Percentiles rank a stretch among this genome's conserved stretches.
These are phyloP conservation scores for Galeruca laticollis DNA, from an alignment of 2,888 invertebrate species.

Conservation along the genomic window DNA sequence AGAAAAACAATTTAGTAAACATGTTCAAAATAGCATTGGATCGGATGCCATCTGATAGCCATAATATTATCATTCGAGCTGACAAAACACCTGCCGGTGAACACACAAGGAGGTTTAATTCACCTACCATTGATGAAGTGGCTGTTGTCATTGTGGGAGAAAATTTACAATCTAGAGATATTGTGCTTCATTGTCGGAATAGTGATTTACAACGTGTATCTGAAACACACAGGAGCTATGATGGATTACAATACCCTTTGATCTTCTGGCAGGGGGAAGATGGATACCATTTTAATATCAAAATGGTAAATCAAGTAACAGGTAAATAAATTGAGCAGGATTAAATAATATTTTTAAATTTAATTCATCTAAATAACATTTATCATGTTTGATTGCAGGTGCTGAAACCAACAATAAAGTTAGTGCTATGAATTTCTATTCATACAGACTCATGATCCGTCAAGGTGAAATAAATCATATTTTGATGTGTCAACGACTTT, in stretches of 20 bases:
- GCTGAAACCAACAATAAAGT: conserved; percentile 52
- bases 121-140: conserved; percentile 12
- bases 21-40: not conserved
- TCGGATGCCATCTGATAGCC: conserved; percentile 10
- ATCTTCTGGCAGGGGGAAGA: conserved; percentile 17
- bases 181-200: conserved; percentile 4
- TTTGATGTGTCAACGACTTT: conserved; percentile 53
- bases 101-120: conserved; percentile 16
- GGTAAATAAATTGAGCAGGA: not conserved
- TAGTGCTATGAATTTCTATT: conserved; percentile 50
- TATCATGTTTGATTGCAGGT: conserved; percentile 16
- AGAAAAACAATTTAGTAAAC: not conserved
- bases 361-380: not conserved
- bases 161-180: conserved; percentile 11
- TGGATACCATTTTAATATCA: conserved; percentile 14
- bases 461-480: conserved; percentile 52
- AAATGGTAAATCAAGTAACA: conserved; percentile 3
- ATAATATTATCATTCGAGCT: not conserved
- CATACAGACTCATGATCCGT: conserved; percentile 56
- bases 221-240: conserved; percentile 6
- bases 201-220: conserved; percentile 6
- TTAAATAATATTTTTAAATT: not conserved
- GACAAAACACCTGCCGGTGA: conserved; percentile 8
- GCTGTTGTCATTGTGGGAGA: conserved; percentile 13
- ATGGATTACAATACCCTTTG: conserved; percentile 3